Evolutionary conservation across 2,888 invertebrate genomes (phyloP).

Genomic region (Panopea generosa): DNA sequence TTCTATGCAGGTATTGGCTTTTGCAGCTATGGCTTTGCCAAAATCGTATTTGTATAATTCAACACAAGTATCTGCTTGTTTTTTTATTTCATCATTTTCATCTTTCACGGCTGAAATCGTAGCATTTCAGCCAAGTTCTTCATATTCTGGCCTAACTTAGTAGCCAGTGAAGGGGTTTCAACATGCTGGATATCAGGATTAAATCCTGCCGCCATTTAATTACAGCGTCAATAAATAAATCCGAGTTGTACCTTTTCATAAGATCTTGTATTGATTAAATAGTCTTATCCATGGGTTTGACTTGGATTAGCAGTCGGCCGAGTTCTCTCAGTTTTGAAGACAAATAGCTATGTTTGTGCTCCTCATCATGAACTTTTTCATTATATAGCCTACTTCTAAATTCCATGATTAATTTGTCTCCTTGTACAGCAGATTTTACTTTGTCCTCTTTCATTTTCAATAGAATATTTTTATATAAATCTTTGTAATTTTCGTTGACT

Average conservation of each 20-base stretch:
- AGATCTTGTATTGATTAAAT: slow-evolving; percentile 20
- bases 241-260: slow-evolving; percentile 20
- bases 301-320: slow-evolving; percentile 11
- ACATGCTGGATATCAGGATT: slow-evolving; percentile 4
- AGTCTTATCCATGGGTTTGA: too few species aligned
- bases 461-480: too few species aligned
- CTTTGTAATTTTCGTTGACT: too few species aligned
- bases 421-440: too few species aligned
- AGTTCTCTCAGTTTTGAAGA: slow-evolving; percentile 34
- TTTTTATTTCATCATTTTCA: background rate
- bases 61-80: background rate
- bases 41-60: slow-evolving; percentile 15
- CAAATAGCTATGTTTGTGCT: slow-evolving; percentile 19
- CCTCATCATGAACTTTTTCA: slow-evolving; percentile 8
- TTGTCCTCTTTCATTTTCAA: too few species aligned
- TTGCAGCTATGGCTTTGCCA: slow-evolving; percentile 21
- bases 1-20: slow-evolving; percentile 29
- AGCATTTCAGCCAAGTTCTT: slow-evolving; percentile 30
- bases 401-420: too few species aligned
- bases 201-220: slow-evolving; percentile 27
- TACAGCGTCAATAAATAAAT: slow-evolving; percentile 14
- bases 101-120: slow-evolving; percentile 18
- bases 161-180: slow-evolving; percentile 19
- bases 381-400: slow-evolving; percentile 27
- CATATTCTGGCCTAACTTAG: slow-evolving; percentile 31